Evolutionary conservation across 2,888 invertebrate species (phyloP).

Genomic region (Girardia tigrina): DNA sequence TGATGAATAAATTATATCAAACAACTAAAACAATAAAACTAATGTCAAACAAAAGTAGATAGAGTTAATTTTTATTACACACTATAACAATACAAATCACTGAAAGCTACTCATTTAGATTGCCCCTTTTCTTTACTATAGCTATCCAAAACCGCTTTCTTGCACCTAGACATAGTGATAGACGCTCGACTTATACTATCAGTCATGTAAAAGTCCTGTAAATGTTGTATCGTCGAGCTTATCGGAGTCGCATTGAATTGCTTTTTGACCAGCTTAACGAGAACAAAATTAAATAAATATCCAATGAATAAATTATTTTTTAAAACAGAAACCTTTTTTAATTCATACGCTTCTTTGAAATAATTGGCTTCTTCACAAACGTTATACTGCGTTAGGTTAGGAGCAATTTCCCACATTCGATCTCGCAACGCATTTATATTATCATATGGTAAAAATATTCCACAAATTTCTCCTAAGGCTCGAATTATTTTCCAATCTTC

Average conservation of each 20-base stretch:
- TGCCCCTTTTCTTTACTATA: constrained; percentile 16
- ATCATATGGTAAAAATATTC: constrained; percentile 69
- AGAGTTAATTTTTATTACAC: too few relatives aligned
- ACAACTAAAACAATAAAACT: too few relatives aligned
- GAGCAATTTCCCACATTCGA: constrained; percentile 70
- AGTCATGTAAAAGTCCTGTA: constrained; percentile 74
- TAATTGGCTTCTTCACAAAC: constrained; percentile 70
- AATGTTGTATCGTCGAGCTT: constrained; percentile 42
- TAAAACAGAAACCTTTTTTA: constrained; percentile 52
- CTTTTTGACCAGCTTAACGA: constrained; percentile 18
- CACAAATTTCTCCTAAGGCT: constrained; percentile 76
- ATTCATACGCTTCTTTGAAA: constrained; percentile 64
- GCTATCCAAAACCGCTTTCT: constrained; percentile 67
- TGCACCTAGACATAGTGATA: constrained; percentile 93
- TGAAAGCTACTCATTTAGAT: too few relatives aligned
- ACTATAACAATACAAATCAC: too few relatives aligned
- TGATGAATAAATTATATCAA: too few relatives aligned
- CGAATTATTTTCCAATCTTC: constrained; percentile 97
- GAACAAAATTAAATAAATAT: too few relatives aligned
- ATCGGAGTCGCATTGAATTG: constrained; percentile 31
- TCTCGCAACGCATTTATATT: constrained; percentile 66
- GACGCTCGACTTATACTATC: constrained; percentile 87
- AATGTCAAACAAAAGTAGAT: too few relatives aligned
- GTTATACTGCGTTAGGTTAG: constrained; percentile 72
- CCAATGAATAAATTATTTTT: too few relatives aligned